phyloP scores from a whole-genome alignment of 2,888 invertebrate species.

The Thyatira batis region DNA sequence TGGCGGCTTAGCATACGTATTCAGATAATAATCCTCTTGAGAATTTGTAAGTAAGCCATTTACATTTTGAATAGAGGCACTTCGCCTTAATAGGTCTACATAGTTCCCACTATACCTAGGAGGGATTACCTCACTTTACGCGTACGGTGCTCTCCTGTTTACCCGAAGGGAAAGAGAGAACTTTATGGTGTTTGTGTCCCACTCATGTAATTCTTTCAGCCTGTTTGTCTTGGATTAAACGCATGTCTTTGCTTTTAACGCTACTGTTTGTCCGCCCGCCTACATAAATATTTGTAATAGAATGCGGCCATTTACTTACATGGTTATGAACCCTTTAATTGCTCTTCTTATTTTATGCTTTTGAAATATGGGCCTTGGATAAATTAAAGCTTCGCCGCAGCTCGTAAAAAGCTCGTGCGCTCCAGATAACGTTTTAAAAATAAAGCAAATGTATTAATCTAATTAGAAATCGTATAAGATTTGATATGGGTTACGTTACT shows the following conservation, averaged over 20 bases:
- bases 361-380: constrained; percentile 66
- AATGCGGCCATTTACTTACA: constrained; percentile 67
- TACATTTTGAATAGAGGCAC: constrained; percentile 62
- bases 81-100: constrained; percentile 62
- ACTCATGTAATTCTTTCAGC: constrained; percentile 72
- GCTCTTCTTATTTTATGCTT: constrained; percentile 70
- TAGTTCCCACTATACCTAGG: constrained; percentile 49
- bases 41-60: constrained; percentile 66
- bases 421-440: constrained; percentile 52
- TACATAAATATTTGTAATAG: constrained; percentile 73
- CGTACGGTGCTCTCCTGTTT: constrained; percentile 58
- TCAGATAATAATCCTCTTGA: constrained; percentile 61
- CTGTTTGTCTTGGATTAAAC: constrained; percentile 78
- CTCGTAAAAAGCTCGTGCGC: constrained; percentile 50
- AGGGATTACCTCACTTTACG: constrained; percentile 73
- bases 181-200: constrained; percentile 69
- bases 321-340: constrained; percentile 73
- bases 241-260: constrained; percentile 77
- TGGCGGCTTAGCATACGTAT: constrained; percentile 45
- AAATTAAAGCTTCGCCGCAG: constrained; percentile 55
- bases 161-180: constrained; percentile 55
- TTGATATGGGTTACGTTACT: constrained; percentile 51
- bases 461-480: constrained; percentile 57
- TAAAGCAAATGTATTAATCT: constrained; percentile 47
- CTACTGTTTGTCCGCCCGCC: constrained; percentile 74